Base-by-base conservation (phyloP, 2,888 invertebrate species). In the Nycteola revayana region DNA sequence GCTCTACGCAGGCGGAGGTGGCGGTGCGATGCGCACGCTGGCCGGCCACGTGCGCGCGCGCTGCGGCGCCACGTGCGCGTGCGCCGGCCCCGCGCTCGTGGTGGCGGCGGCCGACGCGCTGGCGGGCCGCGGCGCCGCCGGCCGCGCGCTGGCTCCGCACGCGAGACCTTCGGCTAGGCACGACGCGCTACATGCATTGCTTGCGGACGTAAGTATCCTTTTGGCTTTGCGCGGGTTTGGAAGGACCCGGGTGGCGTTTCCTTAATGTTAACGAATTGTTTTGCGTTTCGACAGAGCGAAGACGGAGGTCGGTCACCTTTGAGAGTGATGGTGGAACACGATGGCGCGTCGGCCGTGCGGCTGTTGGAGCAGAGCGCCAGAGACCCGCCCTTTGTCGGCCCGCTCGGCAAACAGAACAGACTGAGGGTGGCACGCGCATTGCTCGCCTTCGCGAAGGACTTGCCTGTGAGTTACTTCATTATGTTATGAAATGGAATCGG, bases 41-140 rank as follows among this genome's bases (percentile, higher is more conserved):
- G 71, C 91, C 41, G 83, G 87, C 25, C 74, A 90, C 53, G 80
- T 92, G 45, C 75, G 79, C 37, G 63, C 57, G 78, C 36, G 64
- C 56, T 42, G 69, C 58, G 43, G 73, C 43, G 46, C 40, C 29
- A 46, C 10, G 42, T 25, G 14, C 32, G 10, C 20, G 23, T 93
- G 71, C 59, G 90, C 94, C 28, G 94, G 94, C 36, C 92, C 92
- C 66, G 93, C 93, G 66, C 82, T 94, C 24, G 86, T 95, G 47
- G 91, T 94, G 42, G 93, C 93, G 67, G 90, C 93, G 36, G 93
- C 93, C 47, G 94, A 94, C 75, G 94, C 94, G 74, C 87, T 95
- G 52, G 92, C 93, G 36, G 94, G 94, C 1, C 86, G 93, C 58
- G 93, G 92, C 25, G 93, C 93, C 61, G 94, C 92, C 6, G 84